phyloP scores from a whole-genome alignment of 2,113 vertebrate species.

The Helogale parvula region DNA sequence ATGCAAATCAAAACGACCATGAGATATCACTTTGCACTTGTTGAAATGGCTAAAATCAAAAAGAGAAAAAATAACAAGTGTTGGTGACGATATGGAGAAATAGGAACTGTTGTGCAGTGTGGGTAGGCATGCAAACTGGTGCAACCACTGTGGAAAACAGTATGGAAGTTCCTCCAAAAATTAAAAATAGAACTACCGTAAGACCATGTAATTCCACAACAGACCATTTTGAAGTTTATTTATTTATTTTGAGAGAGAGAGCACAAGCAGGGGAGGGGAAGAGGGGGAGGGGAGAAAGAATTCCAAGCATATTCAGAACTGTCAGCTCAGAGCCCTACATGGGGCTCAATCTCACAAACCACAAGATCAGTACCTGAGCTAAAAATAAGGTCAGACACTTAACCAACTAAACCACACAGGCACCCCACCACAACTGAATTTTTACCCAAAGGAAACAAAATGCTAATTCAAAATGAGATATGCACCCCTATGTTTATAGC shows the following conservation, averaged over 20 bases:
- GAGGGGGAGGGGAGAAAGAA: too few species aligned
- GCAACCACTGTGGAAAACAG: background rate
- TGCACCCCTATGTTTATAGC: background rate
- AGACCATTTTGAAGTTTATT: background rate
- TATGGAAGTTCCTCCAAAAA: background rate
- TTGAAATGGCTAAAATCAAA: background rate
- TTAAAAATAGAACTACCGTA: background rate
- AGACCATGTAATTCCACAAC: background rate
- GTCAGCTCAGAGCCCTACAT: too few species aligned
- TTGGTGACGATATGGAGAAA: background rate
- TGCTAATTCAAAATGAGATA: background rate
- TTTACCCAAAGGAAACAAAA: background rate
- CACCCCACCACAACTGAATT: background rate
- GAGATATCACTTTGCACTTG: background rate
- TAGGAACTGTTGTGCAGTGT: too few species aligned
- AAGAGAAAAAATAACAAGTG: background rate
- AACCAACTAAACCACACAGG: too few species aligned
- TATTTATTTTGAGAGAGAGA: too few species aligned
- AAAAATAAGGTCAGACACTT: too few species aligned
- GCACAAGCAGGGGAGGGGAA: too few species aligned
- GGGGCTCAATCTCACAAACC: too few species aligned
- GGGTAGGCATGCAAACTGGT: background rate
- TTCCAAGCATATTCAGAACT: too few species aligned
- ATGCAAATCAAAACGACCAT: background rate
- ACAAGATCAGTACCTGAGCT: too few species aligned